Evolutionary conservation across 2,113 vertebrate genomes (phyloP), one percentile per base, ranked within the genome.

Genomic region (Gobius niger): DNA sequence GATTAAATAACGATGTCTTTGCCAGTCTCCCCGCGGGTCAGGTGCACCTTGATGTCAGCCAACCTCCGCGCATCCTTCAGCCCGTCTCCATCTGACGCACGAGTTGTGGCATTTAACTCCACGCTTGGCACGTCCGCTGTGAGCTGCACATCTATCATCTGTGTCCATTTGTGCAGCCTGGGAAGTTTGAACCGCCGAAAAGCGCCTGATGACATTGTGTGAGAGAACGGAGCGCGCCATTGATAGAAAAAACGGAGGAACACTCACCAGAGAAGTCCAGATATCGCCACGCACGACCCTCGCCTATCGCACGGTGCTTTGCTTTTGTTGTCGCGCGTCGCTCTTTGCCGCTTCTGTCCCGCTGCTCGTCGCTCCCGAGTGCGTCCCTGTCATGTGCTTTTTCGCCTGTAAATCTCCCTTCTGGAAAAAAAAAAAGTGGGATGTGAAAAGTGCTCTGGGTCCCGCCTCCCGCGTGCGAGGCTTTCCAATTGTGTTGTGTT

Each of bases 221-320:
- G 57, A 9, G 15, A 44, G 57, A n/a, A 60, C 40, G 54, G 54
- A 57, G 57, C 41, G 57, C 57, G 57, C 57, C 57, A 60, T 60
- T 60, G 57, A 42, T 15, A 63, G 65, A 54, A 54, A 54, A 12
- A 53, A 53, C 9, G 19, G 34, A 56, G 6, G 9, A 40, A 34
- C 54, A 47, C 88, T 90, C 86, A 92, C 91, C 90, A 71, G 78
- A 66, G 54, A 81, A 78, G 82, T 87, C 76, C 80, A 80, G 85
- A 86, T 89, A 87, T 80, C 86, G 85, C 84, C 86, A 87, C 83
- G 73, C 78, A 50, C 24, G n/a, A 65, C 49, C 66, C 72, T 75
- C 72, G 51, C 47, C 47, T n/a, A 6, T 50, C 47, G 47, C 49
- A 50, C 49, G 49, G 9, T 9, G 49, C 75, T 70, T 46, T 67